These are phyloP conservation scores for Neoascia interrupta DNA, from an alignment of 2,888 invertebrate genomes.

Conservation along the genomic window DNA sequence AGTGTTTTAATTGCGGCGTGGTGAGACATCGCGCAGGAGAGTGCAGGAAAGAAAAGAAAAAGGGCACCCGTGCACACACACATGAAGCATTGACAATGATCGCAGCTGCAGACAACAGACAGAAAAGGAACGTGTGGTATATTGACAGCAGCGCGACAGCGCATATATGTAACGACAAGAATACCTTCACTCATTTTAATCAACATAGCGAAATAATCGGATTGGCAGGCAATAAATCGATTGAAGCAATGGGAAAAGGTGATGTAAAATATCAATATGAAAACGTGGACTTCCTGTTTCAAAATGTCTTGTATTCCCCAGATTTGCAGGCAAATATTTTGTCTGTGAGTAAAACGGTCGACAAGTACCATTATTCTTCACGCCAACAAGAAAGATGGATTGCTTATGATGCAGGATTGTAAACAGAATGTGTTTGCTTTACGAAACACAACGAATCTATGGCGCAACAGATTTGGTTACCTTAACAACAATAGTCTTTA, in stretches of 20 bases:
- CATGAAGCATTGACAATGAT: constrained; percentile 47
- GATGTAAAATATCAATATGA: constrained; percentile 50
- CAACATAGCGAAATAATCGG: constrained; percentile 53
- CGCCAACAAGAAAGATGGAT: constrained; percentile 11
- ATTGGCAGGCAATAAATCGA: constrained; percentile 53
- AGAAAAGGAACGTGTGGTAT: constrained; percentile 43
- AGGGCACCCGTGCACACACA: constrained; percentile 13
- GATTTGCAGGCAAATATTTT: constrained; percentile 61
- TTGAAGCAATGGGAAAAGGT: constrained; percentile 59
- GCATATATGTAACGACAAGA: constrained; percentile 46
- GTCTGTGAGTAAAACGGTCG: constrained; percentile 61
- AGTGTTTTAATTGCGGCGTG: constrained; percentile 24
- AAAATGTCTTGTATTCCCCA: constrained; percentile 59
- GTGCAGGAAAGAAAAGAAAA: constrained; percentile 39
- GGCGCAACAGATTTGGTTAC: constrained; percentile 58
- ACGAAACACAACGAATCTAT: constrained; percentile 19
- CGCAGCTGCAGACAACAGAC: constrained; percentile 22
- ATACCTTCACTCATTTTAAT: constrained; percentile 33
- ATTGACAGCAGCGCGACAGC: constrained; percentile 36
- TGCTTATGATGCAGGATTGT: constrained; percentile 8
- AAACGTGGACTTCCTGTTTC: constrained; percentile 46
- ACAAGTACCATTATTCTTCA: constrained; percentile 39
- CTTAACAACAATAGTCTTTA: constrained; percentile 49
- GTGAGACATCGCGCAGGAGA: constrained; percentile 10
- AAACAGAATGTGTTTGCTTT: constrained; percentile 11